Percentiles rank a stretch among this genome's conserved stretches.
Conservation (phyloP, 2,113 vertebrate genomes). For the Poeciliopsis retropinna region DNA sequence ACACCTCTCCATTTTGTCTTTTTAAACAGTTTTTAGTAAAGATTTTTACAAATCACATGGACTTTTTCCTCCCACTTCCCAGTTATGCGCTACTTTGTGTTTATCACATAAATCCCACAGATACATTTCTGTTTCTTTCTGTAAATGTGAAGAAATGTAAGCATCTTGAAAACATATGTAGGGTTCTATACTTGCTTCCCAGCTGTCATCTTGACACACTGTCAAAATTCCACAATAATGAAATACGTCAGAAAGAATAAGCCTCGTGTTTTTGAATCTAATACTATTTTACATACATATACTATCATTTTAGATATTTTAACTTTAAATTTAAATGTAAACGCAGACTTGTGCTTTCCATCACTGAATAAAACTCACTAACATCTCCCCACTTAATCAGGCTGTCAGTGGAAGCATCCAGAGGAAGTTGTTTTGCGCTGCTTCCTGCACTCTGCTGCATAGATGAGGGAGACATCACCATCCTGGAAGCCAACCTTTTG, state of each 20-base stretch:
- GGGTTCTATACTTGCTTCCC: conserved; percentile 49
- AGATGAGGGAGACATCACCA: conserved; percentile 74
- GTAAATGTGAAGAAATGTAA: too few relatives aligned
- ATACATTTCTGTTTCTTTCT: too few relatives aligned
- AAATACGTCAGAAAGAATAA: conserved; percentile 31
- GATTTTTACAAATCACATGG: too few relatives aligned
- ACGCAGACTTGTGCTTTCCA: background rate
- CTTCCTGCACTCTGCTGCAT: conserved; percentile 62
- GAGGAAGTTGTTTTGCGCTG: conserved; percentile 64
- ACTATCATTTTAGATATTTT: background rate
- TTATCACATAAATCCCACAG: too few relatives aligned
- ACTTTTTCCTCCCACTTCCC: too few relatives aligned
- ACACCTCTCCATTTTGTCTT: too few relatives aligned
- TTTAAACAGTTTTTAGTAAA: too few relatives aligned
- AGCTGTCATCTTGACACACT: conserved; percentile 59
- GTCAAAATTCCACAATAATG: conserved; percentile 25
- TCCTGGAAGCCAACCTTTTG: conserved; percentile 73
- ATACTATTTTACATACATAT: conserved; percentile 12
- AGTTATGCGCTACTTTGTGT: too few relatives aligned
- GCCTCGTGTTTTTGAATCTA: conserved; percentile 13
- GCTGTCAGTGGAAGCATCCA: conserved; percentile 63
- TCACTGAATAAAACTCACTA: conserved; percentile 24
- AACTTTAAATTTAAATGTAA: background rate
- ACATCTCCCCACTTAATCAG: conserved; percentile 41
- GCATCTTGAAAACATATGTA: too few relatives aligned